Percentiles rank a stretch among this genome's conserved stretches.
phyloP scores from a whole-genome alignment of 37 sponge, comb jelly and placozoan species.

The Bolinopsis microptera region DNA sequence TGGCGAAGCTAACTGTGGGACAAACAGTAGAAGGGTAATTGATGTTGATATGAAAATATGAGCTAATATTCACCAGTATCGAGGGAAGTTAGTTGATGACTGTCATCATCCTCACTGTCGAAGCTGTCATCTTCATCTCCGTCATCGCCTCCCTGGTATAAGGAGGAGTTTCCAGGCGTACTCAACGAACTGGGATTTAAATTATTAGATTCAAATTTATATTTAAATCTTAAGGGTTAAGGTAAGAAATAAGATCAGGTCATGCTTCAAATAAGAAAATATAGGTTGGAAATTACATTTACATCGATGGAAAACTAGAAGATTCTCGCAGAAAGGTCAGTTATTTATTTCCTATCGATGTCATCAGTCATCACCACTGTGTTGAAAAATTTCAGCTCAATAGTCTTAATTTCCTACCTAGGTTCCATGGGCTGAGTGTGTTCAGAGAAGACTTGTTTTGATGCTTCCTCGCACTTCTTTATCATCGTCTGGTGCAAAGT shows the following conservation, averaged over 20 bases:
- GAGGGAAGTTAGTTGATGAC: conserved; percentile 62
- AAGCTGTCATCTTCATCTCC: conserved; percentile 60
- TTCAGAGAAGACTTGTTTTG: conserved; percentile 61
- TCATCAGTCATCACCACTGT: no score
- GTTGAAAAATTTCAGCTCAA: no score
- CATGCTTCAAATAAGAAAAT: no score
- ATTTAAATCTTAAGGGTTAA: no score
- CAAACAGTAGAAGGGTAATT: neutral
- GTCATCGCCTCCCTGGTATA: conserved; percentile 5
- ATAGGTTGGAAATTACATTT: no score
- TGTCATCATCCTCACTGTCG: conserved; percentile 41
- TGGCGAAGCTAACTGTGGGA: no score
- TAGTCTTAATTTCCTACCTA: no score
- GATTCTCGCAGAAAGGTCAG: no score
- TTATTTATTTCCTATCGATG: no score
- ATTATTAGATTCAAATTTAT: no score
- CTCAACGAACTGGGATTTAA: neutral
- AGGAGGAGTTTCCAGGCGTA: neutral
- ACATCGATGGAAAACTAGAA: no score
- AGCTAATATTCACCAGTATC: conserved; percentile 63
- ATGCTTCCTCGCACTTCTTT: conserved; percentile 62
- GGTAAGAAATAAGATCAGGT: no score
- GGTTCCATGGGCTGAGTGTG: conserved; percentile 61
- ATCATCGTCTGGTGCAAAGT: conserved; percentile 58
- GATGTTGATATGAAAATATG: neutral